These are phyloP conservation scores for Rhabdophis nuchalis DNA, from an alignment of 2,797 vertebrate species.

Conservation along the genomic window DNA sequence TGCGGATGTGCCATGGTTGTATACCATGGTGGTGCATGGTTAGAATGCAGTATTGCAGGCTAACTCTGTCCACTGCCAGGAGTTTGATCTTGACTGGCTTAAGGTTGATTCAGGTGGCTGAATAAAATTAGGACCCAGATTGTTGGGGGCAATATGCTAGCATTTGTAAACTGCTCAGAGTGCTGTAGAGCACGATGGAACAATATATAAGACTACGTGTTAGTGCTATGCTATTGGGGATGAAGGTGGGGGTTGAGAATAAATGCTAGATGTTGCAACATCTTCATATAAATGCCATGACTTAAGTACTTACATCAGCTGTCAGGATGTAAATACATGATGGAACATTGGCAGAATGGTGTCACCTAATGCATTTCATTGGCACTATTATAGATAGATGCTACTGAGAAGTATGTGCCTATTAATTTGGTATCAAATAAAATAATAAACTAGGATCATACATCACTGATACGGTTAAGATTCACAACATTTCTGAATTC, in stretches of 20 bases:
- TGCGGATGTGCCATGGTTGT: not conserved
- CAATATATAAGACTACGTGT: not conserved
- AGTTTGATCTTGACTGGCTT: not conserved
- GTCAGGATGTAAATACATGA: not conserved
- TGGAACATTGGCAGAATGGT: not conserved
- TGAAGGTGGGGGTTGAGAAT: not conserved
- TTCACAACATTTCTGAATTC: not conserved
- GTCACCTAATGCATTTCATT: not conserved
- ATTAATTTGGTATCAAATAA: not conserved
- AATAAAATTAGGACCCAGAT: not conserved
- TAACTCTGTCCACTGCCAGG: not conserved
- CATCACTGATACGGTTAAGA: not conserved
- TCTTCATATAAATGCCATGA: not conserved
- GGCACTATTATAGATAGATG: not conserved
- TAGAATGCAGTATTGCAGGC: not conserved
- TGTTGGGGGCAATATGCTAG: not conserved
- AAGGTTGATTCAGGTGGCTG: not conserved
- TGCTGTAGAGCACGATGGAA: not conserved
- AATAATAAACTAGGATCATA: not conserved
- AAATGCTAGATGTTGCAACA: not conserved
- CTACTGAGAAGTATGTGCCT: not conserved
- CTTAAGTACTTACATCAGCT: not conserved
- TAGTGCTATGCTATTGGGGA: not conserved
- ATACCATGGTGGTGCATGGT: not conserved
- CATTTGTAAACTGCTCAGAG: not conserved